Evolutionary conservation across 2,888 invertebrate species (phyloP).

Genomic region (Nezara viridula): DNA sequence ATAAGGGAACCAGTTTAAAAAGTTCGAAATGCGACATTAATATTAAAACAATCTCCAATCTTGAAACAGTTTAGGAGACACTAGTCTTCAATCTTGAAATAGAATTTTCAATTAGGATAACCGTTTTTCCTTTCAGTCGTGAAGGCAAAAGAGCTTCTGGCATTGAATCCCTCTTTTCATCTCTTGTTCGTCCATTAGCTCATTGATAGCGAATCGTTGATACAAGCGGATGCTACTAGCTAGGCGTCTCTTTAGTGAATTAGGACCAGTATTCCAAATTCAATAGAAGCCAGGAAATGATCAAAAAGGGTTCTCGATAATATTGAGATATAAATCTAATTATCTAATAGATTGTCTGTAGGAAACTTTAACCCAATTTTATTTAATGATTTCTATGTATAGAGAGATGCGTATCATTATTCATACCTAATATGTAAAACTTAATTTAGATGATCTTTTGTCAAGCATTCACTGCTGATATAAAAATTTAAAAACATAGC

Average conservation of each 20-base stretch:
- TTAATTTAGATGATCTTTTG: too few relatives aligned
- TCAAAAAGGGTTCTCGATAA: neutral
- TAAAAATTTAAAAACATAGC: too few relatives aligned
- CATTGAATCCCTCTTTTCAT: constrained; percentile 5
- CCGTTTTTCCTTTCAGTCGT: neutral
- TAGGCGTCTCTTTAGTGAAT: neutral
- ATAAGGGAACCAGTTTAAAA: too few relatives aligned
- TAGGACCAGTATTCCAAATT: neutral
- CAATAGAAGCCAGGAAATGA: neutral
- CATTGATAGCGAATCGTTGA: neutral
- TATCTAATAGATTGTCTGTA: too few relatives aligned
- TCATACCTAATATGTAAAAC: too few relatives aligned
- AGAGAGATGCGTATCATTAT: neutral
- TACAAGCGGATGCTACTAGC: neutral
- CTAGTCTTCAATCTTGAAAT: neutral
- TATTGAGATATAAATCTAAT: too few relatives aligned
- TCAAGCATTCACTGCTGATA: too few relatives aligned
- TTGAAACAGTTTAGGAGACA: neutral
- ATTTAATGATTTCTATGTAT: neutral
- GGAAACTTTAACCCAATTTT: too few relatives aligned
- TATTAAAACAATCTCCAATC: neutral
- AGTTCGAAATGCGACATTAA: neutral
- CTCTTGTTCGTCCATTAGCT: constrained; percentile 14
- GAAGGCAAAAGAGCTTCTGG: neutral
- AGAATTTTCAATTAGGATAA: constrained; percentile 35